Base-by-base conservation (phyloP, 1,140 invertebrate species). In the Steinernema feltiae region DNA sequence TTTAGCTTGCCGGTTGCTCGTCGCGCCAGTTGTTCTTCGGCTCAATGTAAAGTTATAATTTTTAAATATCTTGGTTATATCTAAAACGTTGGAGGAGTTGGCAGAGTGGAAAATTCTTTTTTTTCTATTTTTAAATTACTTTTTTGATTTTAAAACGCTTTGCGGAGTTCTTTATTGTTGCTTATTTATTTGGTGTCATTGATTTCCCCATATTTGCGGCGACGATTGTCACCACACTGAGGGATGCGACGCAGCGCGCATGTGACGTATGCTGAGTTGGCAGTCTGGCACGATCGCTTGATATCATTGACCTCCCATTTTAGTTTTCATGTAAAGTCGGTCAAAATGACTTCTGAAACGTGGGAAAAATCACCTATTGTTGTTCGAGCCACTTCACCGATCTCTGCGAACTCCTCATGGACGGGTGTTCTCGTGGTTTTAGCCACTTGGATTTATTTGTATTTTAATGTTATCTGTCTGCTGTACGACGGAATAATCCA, bases 1-100 rank as follows among this genome's bases (percentile, higher is more conserved):
- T 79, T 79, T 77, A 72, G 70, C 32, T 70, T 79, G 32, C 78
- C 78, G 0, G 78, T 79, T 63, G 53, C 53, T 48, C 79, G 78
- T n/a, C 24, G 35, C 21, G 78, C 73, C 18, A 76, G 48, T 46
- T 79, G 78, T 30, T 73, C 77, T 18, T 78, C n/a, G 46, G 12
- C 30, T 73, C 12, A 71, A 32, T 24, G 70, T 32, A 71, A 71
- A 32, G 30, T 32, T 32, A 12, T 32, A 15, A 2, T 71, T 71
- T 32, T 41, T 30, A 69, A 24, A 69, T n/a, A n/a, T n/a, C n/a
- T n/a, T n/a, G n/a, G n/a, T n/a, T n/a, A n/a, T n/a, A n/a, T n/a
- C n/a, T n/a, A n/a, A n/a, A n/a, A n/a, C n/a, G n/a, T n/a, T n/a
- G n/a, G n/a, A n/a, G n/a, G n/a, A n/a, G n/a, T n/a, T n/a, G n/a